Percentiles rank a stretch among this genome's conserved stretches.
Evolutionary conservation across 2,888 invertebrate species (phyloP).

Genomic region (Capitulum mitella): DNA sequence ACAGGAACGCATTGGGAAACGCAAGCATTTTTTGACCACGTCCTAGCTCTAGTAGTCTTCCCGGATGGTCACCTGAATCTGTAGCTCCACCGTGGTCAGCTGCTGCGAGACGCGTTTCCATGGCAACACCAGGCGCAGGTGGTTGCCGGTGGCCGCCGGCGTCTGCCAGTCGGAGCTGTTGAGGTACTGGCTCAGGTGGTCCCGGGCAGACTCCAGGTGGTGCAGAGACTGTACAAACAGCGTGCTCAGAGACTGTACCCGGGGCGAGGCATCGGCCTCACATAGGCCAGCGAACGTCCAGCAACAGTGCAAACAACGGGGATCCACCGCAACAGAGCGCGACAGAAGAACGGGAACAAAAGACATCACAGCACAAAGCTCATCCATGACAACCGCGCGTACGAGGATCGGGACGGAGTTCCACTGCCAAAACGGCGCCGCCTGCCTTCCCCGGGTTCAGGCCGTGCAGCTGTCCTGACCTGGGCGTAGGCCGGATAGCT

Average conservation of each 20-base stretch:
- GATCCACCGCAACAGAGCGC: not conserved
- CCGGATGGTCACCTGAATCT: conserved; percentile 11
- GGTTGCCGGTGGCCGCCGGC: not conserved
- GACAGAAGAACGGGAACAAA: not conserved
- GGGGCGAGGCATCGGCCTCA: too few species aligned
- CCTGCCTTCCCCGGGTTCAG: too few species aligned
- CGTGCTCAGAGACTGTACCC: too few species aligned
- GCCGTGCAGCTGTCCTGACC: not conserved
- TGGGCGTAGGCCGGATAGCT: not conserved
- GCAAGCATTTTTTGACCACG: too few species aligned
- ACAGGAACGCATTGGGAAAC: too few species aligned
- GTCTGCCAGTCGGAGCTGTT: not conserved
- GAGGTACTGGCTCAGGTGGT: not conserved
- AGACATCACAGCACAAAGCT: not conserved
- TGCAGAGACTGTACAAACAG: not conserved
- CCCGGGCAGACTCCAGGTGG: not conserved
- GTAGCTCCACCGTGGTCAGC: not conserved
- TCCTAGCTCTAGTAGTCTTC: too few species aligned
- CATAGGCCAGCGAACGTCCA: too few species aligned
- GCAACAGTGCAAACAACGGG: not conserved
- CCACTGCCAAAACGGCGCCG: too few species aligned
- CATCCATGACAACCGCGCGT: not conserved
- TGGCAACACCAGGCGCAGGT: not conserved
- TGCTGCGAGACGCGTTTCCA: conserved; percentile 6
- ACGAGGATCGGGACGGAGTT: not conserved